These are phyloP conservation scores for Bathynomus jamesi DNA, from an alignment of 1,140 invertebrate species.

Conservation along the genomic window DNA sequence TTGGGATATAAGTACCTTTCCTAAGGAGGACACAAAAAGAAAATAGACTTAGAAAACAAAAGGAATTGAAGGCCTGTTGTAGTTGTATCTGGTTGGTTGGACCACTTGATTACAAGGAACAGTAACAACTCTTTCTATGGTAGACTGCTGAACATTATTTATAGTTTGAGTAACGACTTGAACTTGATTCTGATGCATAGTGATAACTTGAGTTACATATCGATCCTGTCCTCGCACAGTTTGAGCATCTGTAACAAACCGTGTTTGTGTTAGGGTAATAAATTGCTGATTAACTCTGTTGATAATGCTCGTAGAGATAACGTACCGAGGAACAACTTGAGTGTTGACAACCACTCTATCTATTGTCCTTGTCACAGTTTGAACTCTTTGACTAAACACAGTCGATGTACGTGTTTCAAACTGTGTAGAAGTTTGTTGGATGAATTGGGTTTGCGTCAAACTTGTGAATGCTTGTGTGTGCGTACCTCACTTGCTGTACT, in stretches of 20 bases:
- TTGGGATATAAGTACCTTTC: neutral
- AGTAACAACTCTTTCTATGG: constrained; percentile 15
- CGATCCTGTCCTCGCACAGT: constrained; percentile 18
- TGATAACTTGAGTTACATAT: constrained; percentile 10
- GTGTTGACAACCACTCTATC: constrained; percentile 15
- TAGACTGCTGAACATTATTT: constrained; percentile 17
- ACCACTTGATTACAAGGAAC: neutral
- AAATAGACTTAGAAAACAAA: constrained; percentile 9
- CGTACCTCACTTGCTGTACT: constrained; percentile 18
- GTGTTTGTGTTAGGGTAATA: constrained; percentile 9
- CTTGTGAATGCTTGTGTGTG: constrained; percentile 22
- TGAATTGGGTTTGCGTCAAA: constrained; percentile 12
- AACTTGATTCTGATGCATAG: constrained; percentile 9
- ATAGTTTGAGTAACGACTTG: constrained; percentile 9
- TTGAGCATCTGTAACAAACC: constrained; percentile 16
- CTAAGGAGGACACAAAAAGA: neutral
- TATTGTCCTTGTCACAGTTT: constrained; percentile 13
- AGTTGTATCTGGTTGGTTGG: constrained; percentile 18
- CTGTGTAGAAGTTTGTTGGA: constrained; percentile 15
- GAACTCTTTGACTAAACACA: constrained; percentile 13
- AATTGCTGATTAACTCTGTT: constrained; percentile 20
- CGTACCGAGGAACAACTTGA: constrained; percentile 13
- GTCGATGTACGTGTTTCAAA: constrained; percentile 17
- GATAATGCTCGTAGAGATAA: constrained; percentile 21
- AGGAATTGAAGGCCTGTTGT: constrained; percentile 16